Percentiles rank a stretch among this genome's conserved stretches.
Evolutionary conservation across 2,888 invertebrate genomes (phyloP).

Genomic region (Hydrotaea diabolus): DNA sequence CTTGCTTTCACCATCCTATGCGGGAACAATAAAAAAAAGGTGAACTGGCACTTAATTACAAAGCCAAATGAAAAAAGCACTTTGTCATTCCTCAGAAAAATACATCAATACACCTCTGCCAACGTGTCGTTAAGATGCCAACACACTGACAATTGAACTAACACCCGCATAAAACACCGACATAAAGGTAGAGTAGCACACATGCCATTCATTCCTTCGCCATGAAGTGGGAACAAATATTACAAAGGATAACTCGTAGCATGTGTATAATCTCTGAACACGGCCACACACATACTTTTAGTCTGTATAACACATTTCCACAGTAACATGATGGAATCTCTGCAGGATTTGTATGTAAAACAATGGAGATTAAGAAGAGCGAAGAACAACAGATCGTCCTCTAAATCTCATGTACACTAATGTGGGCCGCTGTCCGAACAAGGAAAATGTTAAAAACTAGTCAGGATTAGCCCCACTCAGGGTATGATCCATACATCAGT

Average conservation of each 20-base stretch:
- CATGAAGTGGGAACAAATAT: too few species aligned
- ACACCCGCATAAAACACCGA: too few species aligned
- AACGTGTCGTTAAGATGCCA: neutral
- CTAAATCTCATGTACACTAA: neutral
- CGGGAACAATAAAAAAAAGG: neutral
- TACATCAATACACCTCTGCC: neutral
- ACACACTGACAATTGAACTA: too few species aligned
- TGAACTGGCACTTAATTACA: slow-evolving; percentile 6
- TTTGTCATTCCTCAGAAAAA: slow-evolving; percentile 7
- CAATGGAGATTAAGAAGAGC: slow-evolving; percentile 5
- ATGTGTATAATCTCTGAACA: neutral
- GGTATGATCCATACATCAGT: too few species aligned
- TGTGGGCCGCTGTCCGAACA: too few species aligned
- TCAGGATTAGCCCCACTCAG: too few species aligned
- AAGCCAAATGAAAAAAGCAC: slow-evolving; percentile 3
- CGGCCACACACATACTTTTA: neutral
- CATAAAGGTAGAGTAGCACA: too few species aligned
- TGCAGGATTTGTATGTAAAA: neutral
- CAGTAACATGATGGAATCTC: neutral
- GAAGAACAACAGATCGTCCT: neutral
- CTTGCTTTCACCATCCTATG: neutral
- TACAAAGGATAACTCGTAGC: too few species aligned
- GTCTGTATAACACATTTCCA: neutral
- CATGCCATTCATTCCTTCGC: too few species aligned
- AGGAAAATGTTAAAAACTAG: too few species aligned